A percentile compares a stretch with the other conserved stretches of the same genome.
phyloP scores from a whole-genome alignment of 2,797 vertebrate species.

The Falco novaeseelandiae region DNA sequence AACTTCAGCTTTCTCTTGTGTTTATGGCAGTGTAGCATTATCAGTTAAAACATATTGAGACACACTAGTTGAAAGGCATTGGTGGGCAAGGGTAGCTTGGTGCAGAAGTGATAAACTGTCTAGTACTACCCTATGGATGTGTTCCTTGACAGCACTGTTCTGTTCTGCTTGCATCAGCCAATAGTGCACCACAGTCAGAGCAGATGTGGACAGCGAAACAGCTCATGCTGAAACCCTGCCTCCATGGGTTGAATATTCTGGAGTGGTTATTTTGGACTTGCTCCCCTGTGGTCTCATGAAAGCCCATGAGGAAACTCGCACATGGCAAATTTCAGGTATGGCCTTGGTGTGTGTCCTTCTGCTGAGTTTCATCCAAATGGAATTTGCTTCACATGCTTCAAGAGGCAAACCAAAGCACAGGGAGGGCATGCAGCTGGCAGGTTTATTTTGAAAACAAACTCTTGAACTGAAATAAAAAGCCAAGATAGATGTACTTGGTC shows the following conservation, averaged over 20 bases:
- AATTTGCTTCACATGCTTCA: not conserved
- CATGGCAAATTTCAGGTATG: not conserved
- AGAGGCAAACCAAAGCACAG: not conserved
- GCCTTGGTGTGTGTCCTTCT: not conserved
- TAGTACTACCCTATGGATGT: no score
- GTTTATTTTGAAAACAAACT: not conserved
- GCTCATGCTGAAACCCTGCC: not conserved
- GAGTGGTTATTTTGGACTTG: not conserved
- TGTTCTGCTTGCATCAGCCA: not conserved
- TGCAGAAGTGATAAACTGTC: not conserved
- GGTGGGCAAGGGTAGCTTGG: not conserved
- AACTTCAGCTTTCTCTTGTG: not conserved
- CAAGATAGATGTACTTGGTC: not conserved
- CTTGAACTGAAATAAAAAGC: not conserved
- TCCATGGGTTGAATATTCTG: not conserved
- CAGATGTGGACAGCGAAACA: not conserved
- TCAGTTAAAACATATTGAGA: not conserved
- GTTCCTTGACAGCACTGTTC: not conserved
- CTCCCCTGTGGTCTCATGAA: not conserved
- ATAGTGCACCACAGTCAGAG: not conserved
- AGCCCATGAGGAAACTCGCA: not conserved
- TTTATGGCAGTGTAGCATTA: not conserved
- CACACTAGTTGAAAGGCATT: not conserved
- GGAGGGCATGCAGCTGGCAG: not conserved
- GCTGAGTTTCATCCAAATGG: not conserved